Conservation (phyloP, 2,113 vertebrate species). For the Ceratotherium simum region DNA sequence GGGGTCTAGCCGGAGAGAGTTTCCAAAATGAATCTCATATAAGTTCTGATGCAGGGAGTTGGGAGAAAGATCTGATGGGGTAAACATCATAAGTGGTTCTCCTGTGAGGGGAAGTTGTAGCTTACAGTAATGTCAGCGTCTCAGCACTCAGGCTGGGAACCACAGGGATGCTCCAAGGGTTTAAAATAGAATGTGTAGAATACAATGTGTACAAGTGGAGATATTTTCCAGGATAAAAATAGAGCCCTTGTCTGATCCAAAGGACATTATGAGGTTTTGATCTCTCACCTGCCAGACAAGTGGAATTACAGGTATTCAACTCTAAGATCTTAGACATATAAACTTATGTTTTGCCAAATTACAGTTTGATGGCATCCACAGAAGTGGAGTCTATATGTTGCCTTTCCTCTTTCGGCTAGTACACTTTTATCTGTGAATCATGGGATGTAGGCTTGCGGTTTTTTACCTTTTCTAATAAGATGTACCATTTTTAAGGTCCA, state of each 20-base stretch:
- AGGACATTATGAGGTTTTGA: neutral
- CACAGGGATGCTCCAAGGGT: neutral
- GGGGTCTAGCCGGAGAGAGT: neutral
- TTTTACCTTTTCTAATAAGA: constrained; percentile 4
- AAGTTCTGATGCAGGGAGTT: neutral
- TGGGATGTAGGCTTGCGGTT: neutral
- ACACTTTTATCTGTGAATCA: neutral
- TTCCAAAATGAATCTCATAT: neutral
- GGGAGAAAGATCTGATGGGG: neutral
- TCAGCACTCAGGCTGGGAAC: neutral
- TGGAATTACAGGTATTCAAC: neutral
- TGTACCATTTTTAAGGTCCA: neutral
- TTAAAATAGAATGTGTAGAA: neutral
- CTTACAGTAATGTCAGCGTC: neutral
- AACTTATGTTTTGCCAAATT: neutral
- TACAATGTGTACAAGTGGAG: neutral
- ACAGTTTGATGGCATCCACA: neutral
- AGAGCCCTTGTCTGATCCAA: neutral
- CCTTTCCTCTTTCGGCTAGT: neutral
- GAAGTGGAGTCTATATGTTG: neutral
- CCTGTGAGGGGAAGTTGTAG: neutral
- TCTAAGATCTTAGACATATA: neutral
- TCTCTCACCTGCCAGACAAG: neutral
- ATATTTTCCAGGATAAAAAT: neutral
- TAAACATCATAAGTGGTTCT: neutral